Percentiles rank a stretch among this genome's conserved stretches.
These are phyloP conservation scores for Bombus difficillimus DNA, from an alignment of 1,140 invertebrate genomes.

Conservation along the genomic window DNA sequence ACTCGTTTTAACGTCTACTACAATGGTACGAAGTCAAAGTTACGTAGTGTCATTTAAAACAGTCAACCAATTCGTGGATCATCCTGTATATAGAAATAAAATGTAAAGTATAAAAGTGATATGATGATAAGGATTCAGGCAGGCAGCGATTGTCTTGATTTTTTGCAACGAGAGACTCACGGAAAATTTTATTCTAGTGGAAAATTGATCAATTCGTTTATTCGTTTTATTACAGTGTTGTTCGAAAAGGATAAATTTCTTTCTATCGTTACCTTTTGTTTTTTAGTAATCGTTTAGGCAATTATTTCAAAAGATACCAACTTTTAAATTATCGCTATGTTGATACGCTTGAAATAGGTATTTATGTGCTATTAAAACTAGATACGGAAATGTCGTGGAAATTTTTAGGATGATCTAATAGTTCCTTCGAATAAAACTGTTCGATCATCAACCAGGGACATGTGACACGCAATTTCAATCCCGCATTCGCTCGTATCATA, in stretches of 20 bases:
- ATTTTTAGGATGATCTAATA: not conserved
- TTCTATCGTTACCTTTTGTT: too few relatives aligned
- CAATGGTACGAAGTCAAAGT: too few relatives aligned
- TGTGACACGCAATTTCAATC: not conserved
- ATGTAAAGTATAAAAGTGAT: not conserved
- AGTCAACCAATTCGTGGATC: too few relatives aligned
- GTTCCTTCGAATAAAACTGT: not conserved
- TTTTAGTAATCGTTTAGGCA: too few relatives aligned
- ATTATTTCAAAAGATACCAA: too few relatives aligned
- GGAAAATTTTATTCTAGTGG: not conserved
- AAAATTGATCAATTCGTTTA: not conserved
- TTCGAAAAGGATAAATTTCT: too few relatives aligned
- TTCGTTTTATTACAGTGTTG: too few relatives aligned
- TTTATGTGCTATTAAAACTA: not conserved
- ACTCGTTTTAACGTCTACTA: too few relatives aligned
- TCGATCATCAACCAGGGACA: not conserved
- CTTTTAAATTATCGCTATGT: too few relatives aligned
- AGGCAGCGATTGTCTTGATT: not conserved
- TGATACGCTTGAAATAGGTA: too few relatives aligned
- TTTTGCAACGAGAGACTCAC: not conserved
- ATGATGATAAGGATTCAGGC: not conserved
- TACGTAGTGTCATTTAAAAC: too few relatives aligned
- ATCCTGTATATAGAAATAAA: not conserved
- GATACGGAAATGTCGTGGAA: not conserved
- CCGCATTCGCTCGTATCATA: not conserved